Conservation (phyloP, 2,797 vertebrate genomes). For the Bradypus variegatus region DNA sequence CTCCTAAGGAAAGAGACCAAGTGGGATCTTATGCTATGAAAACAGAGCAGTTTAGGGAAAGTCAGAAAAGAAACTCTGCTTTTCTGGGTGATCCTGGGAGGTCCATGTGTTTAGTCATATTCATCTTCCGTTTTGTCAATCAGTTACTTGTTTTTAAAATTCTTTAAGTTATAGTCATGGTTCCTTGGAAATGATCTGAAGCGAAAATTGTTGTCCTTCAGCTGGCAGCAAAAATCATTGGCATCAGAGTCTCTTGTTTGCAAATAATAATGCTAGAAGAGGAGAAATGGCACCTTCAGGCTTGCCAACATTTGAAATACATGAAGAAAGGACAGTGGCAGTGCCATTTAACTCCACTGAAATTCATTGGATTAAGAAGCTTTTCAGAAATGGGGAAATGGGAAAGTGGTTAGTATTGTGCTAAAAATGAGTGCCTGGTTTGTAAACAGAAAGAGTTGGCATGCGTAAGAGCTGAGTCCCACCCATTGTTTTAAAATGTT, state of each 20-base stretch:
- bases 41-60: not conserved
- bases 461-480: not conserved
- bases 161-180: constrained; percentile 51
- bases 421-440: constrained; percentile 23
- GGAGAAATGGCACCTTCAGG: not conserved
- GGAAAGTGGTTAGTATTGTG: not conserved
- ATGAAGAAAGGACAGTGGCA: constrained; percentile 25
- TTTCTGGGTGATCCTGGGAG: constrained; percentile 33
- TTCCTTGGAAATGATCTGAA: constrained; percentile 65
- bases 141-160: constrained; percentile 59
- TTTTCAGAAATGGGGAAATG: constrained; percentile 44
- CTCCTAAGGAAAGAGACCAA: constrained; percentile 13
- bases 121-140: constrained; percentile 37
- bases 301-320: constrained; percentile 48
- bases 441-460: constrained; percentile 38
- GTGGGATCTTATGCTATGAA: not conserved
- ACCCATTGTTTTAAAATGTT: constrained; percentile 25
- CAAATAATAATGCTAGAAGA: constrained; percentile 28
- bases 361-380: constrained; percentile 6
- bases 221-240: constrained; percentile 44
- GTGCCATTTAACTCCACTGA: constrained; percentile 42
- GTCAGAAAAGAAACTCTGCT: constrained; percentile 2
- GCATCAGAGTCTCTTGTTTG: constrained; percentile 38
- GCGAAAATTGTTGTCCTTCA: constrained; percentile 34
- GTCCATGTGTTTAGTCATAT: not conserved